phyloP scores from a whole-genome alignment of 1,140 invertebrate genomes.

The Aphaenogaster ashmeadi region DNA sequence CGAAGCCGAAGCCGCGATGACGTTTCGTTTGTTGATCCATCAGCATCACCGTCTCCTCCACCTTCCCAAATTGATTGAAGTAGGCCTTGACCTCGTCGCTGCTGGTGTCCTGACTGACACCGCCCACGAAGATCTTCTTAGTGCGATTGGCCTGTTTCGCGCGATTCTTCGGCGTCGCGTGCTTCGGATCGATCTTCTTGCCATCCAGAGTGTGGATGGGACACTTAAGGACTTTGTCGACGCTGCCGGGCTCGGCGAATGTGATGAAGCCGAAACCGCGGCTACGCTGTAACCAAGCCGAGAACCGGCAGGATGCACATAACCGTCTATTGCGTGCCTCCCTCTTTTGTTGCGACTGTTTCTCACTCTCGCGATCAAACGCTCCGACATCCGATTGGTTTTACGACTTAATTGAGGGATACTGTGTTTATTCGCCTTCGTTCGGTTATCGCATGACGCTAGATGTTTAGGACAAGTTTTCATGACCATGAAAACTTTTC shows the following conservation, averaged over 20 bases:
- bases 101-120: constrained; percentile 96
- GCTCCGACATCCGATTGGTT: constrained; percentile 26
- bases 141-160: constrained; percentile 94
- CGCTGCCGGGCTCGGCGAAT: constrained; percentile 95
- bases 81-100: constrained; percentile 96
- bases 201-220: constrained; percentile 97
- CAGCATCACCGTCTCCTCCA: constrained; percentile 97
- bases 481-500: constrained; percentile 29
- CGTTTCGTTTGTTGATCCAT: constrained; percentile 98
- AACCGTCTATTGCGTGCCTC: constrained; percentile 67
- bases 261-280: constrained; percentile 98
- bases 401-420: not conserved
- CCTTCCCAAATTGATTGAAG: constrained; percentile 96
- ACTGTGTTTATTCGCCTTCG: constrained; percentile 34
- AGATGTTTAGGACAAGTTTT: constrained; percentile 21
- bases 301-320: constrained; percentile 78
- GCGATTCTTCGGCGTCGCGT: constrained; percentile 96
- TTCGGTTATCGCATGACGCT: constrained; percentile 36
- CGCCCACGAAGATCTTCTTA: constrained; percentile 97
- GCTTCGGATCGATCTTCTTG: constrained; percentile 97
- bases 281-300: constrained; percentile 92
- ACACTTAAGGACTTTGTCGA: constrained; percentile 95
- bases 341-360: constrained; percentile 9
- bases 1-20: constrained; percentile 96
- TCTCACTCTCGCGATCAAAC: constrained; percentile 43